Percentiles rank a stretch among this genome's conserved stretches.
Conservation (phyloP, 2,797 vertebrate species). For the Stomatorhinus walkeri region DNA sequence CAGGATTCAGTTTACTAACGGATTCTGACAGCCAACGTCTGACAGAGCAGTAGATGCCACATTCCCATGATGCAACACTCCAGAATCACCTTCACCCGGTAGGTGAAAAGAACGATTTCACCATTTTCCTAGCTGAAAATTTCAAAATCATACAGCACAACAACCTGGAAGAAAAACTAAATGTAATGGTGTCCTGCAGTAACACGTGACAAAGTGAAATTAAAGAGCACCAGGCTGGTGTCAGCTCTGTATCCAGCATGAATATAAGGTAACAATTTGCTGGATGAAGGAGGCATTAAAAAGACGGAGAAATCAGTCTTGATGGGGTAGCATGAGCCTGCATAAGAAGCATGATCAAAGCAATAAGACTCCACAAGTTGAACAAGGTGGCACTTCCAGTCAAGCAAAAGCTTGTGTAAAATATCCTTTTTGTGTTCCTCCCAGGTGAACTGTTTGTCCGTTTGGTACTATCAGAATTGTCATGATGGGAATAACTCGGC, state of each 20-base stretch:
- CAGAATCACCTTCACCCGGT: not conserved
- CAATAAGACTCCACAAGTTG: too few relatives aligned
- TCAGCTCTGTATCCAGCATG: not conserved
- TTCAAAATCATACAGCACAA: not conserved
- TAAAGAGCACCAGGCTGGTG: not conserved
- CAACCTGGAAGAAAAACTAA: not conserved
- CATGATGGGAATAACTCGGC: not conserved
- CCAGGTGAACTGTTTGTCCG: not conserved
- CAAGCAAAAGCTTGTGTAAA: not conserved
- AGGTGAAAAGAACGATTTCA: not conserved
- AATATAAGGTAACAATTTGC: not conserved
- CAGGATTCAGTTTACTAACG: not conserved
- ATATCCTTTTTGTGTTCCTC: not conserved
- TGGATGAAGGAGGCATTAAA: not conserved
- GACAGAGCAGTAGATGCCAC: not conserved
- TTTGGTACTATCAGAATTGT: not conserved
- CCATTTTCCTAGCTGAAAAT: conserved; percentile 7
- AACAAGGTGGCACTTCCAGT: not conserved
- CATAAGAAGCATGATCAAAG: not conserved
- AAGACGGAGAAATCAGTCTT: not conserved
- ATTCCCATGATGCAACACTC: conserved; percentile 11
- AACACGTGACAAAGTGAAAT: not conserved
- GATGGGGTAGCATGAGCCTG: not conserved
- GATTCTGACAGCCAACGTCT: not conserved
- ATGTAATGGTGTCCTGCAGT: not conserved